Percentiles rank a stretch among this genome's conserved stretches.
Conservation (phyloP, 2,113 vertebrate species). For the Saguinus midas region DNA sequence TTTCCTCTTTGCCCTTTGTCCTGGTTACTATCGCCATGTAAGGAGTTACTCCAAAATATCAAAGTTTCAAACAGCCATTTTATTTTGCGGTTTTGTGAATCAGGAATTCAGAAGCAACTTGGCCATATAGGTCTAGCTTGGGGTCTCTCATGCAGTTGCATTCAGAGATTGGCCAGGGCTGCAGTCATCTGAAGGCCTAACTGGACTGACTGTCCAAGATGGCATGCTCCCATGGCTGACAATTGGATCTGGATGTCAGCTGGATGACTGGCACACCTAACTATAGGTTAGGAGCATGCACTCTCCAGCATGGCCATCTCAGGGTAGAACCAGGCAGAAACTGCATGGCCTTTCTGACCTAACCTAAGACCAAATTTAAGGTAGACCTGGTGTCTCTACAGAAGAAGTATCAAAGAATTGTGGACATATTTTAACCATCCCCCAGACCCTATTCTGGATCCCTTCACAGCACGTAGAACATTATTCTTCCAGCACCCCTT, state of each 20-base stretch:
- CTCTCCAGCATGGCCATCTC: neutral
- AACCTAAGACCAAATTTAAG: neutral
- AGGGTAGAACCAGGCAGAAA: constrained; percentile 11
- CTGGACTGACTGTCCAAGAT: neutral
- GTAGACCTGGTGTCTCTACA: neutral
- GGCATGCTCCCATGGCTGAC: neutral
- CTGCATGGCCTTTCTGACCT: neutral
- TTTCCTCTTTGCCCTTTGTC: neutral
- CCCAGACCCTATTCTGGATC: neutral
- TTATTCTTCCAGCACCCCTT: neutral
- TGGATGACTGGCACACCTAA: neutral
- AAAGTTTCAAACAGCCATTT: neutral
- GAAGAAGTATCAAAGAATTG: neutral
- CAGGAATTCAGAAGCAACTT: neutral
- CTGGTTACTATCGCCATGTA: neutral
- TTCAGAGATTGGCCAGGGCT: neutral
- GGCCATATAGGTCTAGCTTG: neutral
- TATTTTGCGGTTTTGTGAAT: constrained; percentile 1
- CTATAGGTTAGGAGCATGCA: neutral
- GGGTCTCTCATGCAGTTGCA: neutral
- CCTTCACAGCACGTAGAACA: neutral
- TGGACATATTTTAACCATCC: neutral
- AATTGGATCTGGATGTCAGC: neutral
- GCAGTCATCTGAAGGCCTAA: neutral
- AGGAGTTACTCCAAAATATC: neutral